These are phyloP conservation scores for Synchiropus splendidus DNA, from an alignment of 2,113 vertebrate genomes.

Conservation along the genomic window DNA sequence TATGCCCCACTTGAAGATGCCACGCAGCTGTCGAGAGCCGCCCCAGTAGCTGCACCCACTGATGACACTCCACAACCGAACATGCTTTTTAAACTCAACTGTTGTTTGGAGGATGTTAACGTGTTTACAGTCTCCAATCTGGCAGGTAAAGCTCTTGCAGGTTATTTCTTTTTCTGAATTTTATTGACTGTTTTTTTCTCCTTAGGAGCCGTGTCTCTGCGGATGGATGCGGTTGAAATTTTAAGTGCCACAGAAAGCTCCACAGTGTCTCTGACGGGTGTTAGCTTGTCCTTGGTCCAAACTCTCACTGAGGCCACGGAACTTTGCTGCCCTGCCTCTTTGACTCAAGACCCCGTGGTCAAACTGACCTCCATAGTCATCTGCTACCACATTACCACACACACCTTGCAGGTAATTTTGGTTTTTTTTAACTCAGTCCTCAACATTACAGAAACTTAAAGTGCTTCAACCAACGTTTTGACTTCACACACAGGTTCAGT, in stretches of 20 bases:
- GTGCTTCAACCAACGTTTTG: background rate
- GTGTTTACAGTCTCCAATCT: constrained; percentile 82
- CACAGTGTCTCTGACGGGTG: constrained; percentile 70
- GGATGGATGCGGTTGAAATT: constrained; percentile 74
- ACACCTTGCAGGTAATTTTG: constrained; percentile 81
- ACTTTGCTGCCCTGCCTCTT: constrained; percentile 74
- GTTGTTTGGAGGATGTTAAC: constrained; percentile 83
- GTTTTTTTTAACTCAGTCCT: background rate
- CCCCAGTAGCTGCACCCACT: constrained; percentile 18
- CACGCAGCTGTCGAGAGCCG: constrained; percentile 12
- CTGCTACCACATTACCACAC: constrained; percentile 75
- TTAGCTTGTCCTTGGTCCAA: constrained; percentile 79
- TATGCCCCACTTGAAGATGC: constrained; percentile 3
- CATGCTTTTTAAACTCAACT: constrained; percentile 80
- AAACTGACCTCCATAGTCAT: constrained; percentile 70
- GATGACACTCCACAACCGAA: constrained; percentile 20
- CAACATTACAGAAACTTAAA: background rate
- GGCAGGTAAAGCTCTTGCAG: constrained; percentile 67
- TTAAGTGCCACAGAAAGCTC: constrained; percentile 77
- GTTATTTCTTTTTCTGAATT: background rate
- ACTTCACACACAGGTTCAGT: constrained; percentile 68
- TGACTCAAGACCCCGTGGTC: constrained; percentile 68
- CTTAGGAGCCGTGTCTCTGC: constrained; percentile 79
- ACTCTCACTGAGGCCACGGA: constrained; percentile 82
- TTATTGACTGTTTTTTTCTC: constrained; percentile 1